Conservation (phyloP, 2,797 vertebrate genomes). For the Gambusia yucatana region DNA sequence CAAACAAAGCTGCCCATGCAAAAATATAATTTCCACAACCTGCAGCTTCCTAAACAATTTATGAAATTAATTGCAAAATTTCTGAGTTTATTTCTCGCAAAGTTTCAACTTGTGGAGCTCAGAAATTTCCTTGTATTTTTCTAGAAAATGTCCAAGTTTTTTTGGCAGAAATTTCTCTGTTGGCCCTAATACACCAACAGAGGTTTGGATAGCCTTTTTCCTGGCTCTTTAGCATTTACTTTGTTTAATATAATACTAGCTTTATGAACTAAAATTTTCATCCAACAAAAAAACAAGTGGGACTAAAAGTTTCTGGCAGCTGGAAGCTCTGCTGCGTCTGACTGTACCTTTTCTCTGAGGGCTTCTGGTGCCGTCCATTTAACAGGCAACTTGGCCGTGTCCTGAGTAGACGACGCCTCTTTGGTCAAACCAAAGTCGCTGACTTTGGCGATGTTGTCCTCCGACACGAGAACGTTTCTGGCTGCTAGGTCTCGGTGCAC, state of each 20-base stretch:
- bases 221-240: neutral
- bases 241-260: neutral
- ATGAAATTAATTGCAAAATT: no score
- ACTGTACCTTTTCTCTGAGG: constrained; percentile 91
- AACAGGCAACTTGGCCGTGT: constrained; percentile 94
- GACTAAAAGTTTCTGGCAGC: neutral
- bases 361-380: constrained; percentile 98
- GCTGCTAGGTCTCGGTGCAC: constrained; percentile 96
- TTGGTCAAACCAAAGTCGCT: constrained; percentile 98
- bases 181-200: neutral
- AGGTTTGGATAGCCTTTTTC: neutral
- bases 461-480: constrained; percentile 94
- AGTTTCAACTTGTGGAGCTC: no score
- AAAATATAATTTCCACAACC: neutral
- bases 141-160: no score
- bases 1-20: neutral
- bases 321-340: neutral
- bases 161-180: no score
- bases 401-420: constrained; percentile 93
- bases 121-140: no score
- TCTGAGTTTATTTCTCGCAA: no score
- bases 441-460: constrained; percentile 97
- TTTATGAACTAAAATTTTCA: neutral
- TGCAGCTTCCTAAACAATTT: neutral
- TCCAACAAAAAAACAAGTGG: neutral